A percentile compares a stretch with the other conserved stretches of the same genome.
These are phyloP conservation scores for Holacanthus passer DNA, from an alignment of 2,113 vertebrate species.

Conservation along the genomic window DNA sequence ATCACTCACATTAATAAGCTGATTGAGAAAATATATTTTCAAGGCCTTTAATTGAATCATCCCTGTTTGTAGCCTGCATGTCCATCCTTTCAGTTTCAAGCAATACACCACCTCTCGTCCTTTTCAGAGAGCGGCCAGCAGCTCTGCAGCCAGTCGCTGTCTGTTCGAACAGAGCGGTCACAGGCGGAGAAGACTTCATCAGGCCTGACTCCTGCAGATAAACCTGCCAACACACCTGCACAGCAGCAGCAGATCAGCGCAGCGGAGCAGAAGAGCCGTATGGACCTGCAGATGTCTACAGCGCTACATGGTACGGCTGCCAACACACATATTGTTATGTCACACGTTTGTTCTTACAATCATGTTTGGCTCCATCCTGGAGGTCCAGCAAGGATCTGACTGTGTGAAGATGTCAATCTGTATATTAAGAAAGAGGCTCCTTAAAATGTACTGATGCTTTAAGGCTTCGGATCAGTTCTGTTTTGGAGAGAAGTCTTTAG, in stretches of 20 bases:
- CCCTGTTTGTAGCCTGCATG: background rate
- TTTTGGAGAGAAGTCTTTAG: too few relatives aligned
- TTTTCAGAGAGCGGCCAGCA: slow-evolving; percentile 69
- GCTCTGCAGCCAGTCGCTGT: slow-evolving; percentile 42
- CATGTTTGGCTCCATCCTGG: background rate
- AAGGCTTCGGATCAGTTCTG: too few relatives aligned
- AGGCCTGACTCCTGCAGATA: slow-evolving; percentile 30
- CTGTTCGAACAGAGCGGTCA: slow-evolving; percentile 36
- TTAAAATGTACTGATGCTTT: too few relatives aligned
- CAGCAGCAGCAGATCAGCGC: slow-evolving; percentile 77
- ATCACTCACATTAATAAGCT: background rate
- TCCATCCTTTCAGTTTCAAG: background rate
- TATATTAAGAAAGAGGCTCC: too few relatives aligned
- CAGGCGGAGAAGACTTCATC: slow-evolving; percentile 67
- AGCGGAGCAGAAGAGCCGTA: slow-evolving; percentile 85
- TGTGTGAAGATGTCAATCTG: background rate
- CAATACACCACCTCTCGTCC: background rate
- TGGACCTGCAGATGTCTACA: slow-evolving; percentile 90
- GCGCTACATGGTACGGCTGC: slow-evolving; percentile 86
- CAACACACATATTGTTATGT: too few relatives aligned
- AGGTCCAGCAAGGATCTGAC: background rate
- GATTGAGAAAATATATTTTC: too few relatives aligned
- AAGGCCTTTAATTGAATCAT: background rate
- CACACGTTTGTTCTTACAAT: background rate
- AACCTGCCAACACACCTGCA: slow-evolving; percentile 54